Percentiles rank a stretch among this genome's conserved stretches.
Evolutionary conservation across 1,140 invertebrate species (phyloP).

Genomic region (Conus ventricosus): DNA sequence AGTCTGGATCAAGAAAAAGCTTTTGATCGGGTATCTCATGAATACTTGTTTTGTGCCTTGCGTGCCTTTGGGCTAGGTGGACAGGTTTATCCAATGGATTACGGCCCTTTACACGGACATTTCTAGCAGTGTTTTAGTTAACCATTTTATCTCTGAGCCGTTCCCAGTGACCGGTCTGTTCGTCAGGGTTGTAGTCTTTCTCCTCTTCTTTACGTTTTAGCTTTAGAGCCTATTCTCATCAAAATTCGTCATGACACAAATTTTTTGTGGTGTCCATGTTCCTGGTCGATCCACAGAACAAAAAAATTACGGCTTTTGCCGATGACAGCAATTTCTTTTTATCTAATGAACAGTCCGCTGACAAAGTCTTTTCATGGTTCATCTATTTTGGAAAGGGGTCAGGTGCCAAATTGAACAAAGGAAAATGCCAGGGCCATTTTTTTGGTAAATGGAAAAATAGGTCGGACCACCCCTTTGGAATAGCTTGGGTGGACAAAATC

Average conservation of each 20-base stretch:
- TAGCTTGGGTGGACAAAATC: conserved; percentile 48
- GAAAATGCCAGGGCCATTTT: conserved; percentile 51
- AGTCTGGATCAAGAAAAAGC: conserved; percentile 39
- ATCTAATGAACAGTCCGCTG: conserved; percentile 36
- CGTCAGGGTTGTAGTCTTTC: conserved; percentile 72
- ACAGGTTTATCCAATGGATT: conserved; percentile 41
- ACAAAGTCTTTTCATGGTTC: conserved; percentile 38
- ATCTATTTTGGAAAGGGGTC: conserved; percentile 45
- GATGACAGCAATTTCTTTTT: conserved; percentile 52
- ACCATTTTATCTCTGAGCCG: conserved; percentile 38
- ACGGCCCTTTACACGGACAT: conserved; percentile 29
- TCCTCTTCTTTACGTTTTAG: conserved; percentile 71
- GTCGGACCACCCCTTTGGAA: conserved; percentile 53
- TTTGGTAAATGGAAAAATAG: conserved; percentile 54
- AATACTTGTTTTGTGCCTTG: conserved; percentile 34
- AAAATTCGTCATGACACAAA: conserved; percentile 21
- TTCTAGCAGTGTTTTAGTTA: conserved; percentile 26
- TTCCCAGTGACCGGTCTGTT: conserved; percentile 64
- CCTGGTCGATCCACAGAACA: conserved; percentile 25
- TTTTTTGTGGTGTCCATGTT: neutral
- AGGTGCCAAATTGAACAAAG: conserved; percentile 52
- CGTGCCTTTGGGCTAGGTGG: conserved; percentile 37
- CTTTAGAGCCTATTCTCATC: conserved; percentile 60
- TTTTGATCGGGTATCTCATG: conserved; percentile 35
- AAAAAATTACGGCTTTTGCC: conserved; percentile 54